Evolutionary conservation across 2,888 invertebrate species (phyloP), one percentile per base, ranked within the genome.

Genomic region (Mayetiola destructor): DNA sequence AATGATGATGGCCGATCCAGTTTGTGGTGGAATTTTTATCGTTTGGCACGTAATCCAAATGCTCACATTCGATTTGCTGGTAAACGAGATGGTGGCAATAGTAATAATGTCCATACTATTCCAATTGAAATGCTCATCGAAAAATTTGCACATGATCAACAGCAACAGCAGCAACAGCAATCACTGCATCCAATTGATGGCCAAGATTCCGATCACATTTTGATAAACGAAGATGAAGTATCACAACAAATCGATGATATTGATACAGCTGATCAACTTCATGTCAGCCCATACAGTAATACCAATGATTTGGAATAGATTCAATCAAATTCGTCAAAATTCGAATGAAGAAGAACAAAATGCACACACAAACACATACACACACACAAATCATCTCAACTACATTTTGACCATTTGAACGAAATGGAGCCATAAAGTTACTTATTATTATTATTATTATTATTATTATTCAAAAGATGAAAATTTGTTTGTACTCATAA

Each of bases 21-120:
- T n/a, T 48, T n/a, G n/a, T n/a, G 27, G 48, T n/a, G 48, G 16
- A 48, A 48, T n/a, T 48, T 48, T 27, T 27, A 16, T n/a, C 27
- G 48, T 27, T 16, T 48, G 2, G 48, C 27, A 27, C 48, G 48
- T 2, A 27, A 27, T n/a, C n/a, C 42, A 42, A 21, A 48, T 27
- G n/a, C 48, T n/a, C 14, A 48, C n/a, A 48, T 48, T 48, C 48
- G 48, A n/a, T 48, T 48, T 48, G 48, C 48, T 27, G 48, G 48
- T 10, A 48, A 48, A 48, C 48, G 48, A n/a, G 48, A 48, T n/a
- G 48, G 48, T 3, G 27, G 48, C 27, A 48, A 27, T 16, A 18
- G 3, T 4, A 18, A 3, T 3, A 27, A 23, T 27, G 3, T 6
- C 27, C 48, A 48, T 27, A 32, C 48, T 2, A 27, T 48, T 27